Percentiles rank a stretch among this genome's conserved stretches.
phyloP scores from a whole-genome alignment of 1,140 invertebrate species.

The Drosophila persimilis region DNA sequence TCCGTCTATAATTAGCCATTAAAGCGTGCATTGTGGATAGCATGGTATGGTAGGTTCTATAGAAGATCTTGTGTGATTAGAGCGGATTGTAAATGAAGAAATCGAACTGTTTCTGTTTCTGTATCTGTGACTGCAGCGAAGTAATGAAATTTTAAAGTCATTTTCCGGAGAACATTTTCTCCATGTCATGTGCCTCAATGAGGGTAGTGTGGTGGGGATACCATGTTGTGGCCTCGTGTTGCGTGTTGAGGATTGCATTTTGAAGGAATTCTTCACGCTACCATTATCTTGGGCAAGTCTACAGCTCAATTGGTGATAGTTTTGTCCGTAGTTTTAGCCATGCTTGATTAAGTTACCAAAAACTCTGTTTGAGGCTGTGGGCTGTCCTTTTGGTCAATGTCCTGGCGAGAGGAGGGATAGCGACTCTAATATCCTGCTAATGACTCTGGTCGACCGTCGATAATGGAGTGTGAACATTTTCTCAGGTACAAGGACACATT shows the following conservation, averaged over 20 bases:
- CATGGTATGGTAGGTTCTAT: slow-evolving; percentile 11
- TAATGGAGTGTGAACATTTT: slow-evolving; percentile 72
- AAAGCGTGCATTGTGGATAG: slow-evolving; percentile 74
- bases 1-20: slow-evolving; percentile 79
- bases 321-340: slow-evolving; percentile 19
- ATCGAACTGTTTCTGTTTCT: slow-evolving; percentile 39
- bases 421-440: slow-evolving; percentile 71
- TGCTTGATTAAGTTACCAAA: slow-evolving; percentile 41
- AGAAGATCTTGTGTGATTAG: slow-evolving; percentile 43
- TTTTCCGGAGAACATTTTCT: slow-evolving; percentile 21
- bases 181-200: slow-evolving; percentile 58
- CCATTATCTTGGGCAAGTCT: slow-evolving; percentile 55
- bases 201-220: slow-evolving; percentile 32
- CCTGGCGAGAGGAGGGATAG: slow-evolving; percentile 37
- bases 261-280: slow-evolving; percentile 53
- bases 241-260: slow-evolving; percentile 59
- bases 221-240: slow-evolving; percentile 18
- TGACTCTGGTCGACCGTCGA: slow-evolving; percentile 75
- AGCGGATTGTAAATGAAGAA: slow-evolving; percentile 32
- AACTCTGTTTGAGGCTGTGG: slow-evolving; percentile 22
- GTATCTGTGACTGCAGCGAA: background rate
- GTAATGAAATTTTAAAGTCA: slow-evolving; percentile 43
- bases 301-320: slow-evolving; percentile 62
- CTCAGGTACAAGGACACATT: slow-evolving; percentile 48
- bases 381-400: slow-evolving; percentile 23